A percentile compares a stretch with the other conserved stretches of the same genome.
phyloP scores from a whole-genome alignment of 2,888 invertebrate species.

The Caenorhabditis uteleia region DNA sequence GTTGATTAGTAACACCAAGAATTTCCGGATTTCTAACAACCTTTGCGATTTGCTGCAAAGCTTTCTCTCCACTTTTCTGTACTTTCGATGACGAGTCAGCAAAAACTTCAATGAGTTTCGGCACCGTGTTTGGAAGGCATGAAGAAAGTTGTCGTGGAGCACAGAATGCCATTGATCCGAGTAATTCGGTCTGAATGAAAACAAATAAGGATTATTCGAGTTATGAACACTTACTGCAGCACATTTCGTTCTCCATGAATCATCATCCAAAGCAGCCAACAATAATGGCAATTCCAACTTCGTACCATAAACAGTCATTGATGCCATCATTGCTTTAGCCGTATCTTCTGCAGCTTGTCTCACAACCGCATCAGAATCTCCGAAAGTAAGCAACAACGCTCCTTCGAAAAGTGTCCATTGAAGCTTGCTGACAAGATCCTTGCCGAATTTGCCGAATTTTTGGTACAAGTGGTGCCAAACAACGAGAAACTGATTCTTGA shows the following conservation, averaged over 20 bases:
- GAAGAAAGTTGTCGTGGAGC: slow-evolving; percentile 98
- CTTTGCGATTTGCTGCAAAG: slow-evolving; percentile 91
- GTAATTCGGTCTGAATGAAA: slow-evolving; percentile 38
- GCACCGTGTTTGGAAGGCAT: slow-evolving; percentile 95
- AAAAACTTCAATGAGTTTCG: slow-evolving; percentile 92
- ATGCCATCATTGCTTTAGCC: slow-evolving; percentile 81
- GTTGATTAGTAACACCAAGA: slow-evolving; percentile 70
- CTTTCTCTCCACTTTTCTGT: slow-evolving; percentile 78
- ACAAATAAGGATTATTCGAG: too few species aligned
- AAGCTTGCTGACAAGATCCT: slow-evolving; percentile 84
- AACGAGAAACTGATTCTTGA: slow-evolving; percentile 95
- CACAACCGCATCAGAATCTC: slow-evolving; percentile 91
- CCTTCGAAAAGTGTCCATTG: slow-evolving; percentile 86
- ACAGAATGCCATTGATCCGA: slow-evolving; percentile 93
- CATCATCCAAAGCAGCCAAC: slow-evolving; percentile 90
- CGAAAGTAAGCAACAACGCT: slow-evolving; percentile 90
- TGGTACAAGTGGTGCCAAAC: slow-evolving; percentile 89
- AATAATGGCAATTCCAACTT: slow-evolving; percentile 93
- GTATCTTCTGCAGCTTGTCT: slow-evolving; percentile 82
- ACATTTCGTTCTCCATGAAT: slow-evolving; percentile 97
- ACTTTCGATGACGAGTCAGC: slow-evolving; percentile 85
- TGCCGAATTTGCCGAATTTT: slow-evolving; percentile 90
- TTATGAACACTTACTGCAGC: slow-evolving; percentile 58
- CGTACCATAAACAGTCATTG: slow-evolving; percentile 93
- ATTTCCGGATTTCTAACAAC: slow-evolving; percentile 98